Evolutionary conservation across 1,140 invertebrate species (phyloP).

Genomic region (Drosophila orena): DNA sequence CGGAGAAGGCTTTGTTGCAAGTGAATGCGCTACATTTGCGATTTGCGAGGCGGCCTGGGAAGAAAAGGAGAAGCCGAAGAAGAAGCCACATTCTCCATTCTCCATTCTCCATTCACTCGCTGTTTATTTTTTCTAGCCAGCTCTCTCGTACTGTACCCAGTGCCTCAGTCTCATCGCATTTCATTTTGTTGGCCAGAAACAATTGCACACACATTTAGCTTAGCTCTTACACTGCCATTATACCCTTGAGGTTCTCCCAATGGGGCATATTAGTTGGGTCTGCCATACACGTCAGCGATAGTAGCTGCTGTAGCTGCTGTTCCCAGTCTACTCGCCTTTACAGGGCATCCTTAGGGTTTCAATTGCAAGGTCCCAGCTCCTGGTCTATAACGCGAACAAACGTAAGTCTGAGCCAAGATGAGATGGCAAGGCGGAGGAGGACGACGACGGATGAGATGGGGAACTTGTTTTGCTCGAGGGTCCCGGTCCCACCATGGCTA

Average conservation of each 20-base stretch:
- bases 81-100: slow-evolving; percentile 7
- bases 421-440: neutral
- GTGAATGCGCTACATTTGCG: slow-evolving; percentile 71
- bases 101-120: neutral
- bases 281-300: no score
- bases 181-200: slow-evolving; percentile 57
- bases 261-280: neutral
- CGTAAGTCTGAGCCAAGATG: slow-evolving; percentile 8
- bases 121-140: neutral
- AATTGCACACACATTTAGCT: slow-evolving; percentile 54
- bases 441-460: neutral
- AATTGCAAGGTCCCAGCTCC: neutral
- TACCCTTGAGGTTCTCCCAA: slow-evolving; percentile 4
- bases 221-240: slow-evolving; percentile 15
- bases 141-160: slow-evolving; percentile 5
- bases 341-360: slow-evolving; percentile 4
- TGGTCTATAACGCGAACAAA: slow-evolving; percentile 21
- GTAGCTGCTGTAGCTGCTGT: no score
- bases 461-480: slow-evolving; percentile 45
- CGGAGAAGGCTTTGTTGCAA: slow-evolving; percentile 65
- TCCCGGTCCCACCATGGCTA: slow-evolving; percentile 21
- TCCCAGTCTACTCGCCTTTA: neutral
- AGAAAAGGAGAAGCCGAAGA: neutral
- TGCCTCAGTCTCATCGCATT: slow-evolving; percentile 40
- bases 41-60: slow-evolving; percentile 51